A percentile compares a stretch with the other conserved stretches of the same genome.
These are phyloP conservation scores for Setipinna tenuifilis DNA, from an alignment of 2,797 vertebrate genomes.

Conservation along the genomic window DNA sequence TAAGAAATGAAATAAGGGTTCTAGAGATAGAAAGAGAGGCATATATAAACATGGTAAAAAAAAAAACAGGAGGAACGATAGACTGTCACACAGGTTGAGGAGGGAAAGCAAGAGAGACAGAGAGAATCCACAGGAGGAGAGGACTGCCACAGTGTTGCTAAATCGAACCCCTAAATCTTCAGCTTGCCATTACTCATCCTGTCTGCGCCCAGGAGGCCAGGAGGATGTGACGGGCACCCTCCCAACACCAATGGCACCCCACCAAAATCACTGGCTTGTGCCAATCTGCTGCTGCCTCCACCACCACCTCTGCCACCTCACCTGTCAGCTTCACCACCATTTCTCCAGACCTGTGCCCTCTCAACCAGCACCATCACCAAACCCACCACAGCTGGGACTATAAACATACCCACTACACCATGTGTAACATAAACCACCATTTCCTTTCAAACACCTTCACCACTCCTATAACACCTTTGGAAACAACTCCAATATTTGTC, in stretches of 20 bases:
- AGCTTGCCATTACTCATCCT: neutral
- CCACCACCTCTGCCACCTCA: neutral
- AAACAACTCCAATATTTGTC: no score
- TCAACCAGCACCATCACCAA: neutral
- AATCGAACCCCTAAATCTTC: constrained; percentile 1
- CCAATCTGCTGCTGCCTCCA: neutral
- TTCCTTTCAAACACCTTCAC: no score
- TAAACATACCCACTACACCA: no score
- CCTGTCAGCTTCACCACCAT: no score
- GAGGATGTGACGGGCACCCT: neutral
- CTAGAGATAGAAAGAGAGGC: no score
- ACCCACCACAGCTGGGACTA: neutral
- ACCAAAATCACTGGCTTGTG: neutral
- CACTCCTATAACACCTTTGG: no score
- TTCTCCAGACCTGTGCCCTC: no score
- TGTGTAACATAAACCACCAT: no score
- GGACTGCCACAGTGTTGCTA: neutral
- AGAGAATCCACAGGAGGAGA: neutral
- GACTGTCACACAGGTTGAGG: neutral
- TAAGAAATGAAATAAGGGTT: no score
- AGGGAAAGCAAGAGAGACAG: neutral
- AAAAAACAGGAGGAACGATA: neutral
- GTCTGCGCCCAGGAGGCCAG: neutral
- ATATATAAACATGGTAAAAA: neutral
- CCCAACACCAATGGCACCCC: neutral